A percentile compares a stretch with the other conserved stretches of the same genome.
Evolutionary conservation across 2,888 invertebrate species (phyloP).

Genomic region (Megastigmus dorsalis): DNA sequence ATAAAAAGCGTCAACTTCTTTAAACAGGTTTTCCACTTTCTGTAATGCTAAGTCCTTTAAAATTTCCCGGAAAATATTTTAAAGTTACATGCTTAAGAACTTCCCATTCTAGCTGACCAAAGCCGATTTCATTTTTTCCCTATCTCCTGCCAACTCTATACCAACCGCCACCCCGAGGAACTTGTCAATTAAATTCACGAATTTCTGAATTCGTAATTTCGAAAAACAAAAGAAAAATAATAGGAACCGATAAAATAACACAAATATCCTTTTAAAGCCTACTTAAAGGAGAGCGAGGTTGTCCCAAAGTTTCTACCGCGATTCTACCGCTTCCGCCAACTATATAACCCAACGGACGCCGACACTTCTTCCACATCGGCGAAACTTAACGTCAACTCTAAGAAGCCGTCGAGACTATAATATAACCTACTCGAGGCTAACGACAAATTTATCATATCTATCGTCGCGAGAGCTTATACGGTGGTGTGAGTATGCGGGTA

Average conservation of each 20-base stretch:
- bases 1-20: neutral
- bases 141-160: no score
- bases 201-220: no score
- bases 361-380: neutral
- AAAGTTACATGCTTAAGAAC: neutral
- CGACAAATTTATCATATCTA: constrained; percentile 11
- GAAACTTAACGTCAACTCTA: neutral
- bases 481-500: no score
- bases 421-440: no score
- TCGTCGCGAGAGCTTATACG: neutral
- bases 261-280: neutral
- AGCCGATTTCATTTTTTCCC: neutral
- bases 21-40: neutral
- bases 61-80: neutral
- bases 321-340: neutral
- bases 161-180: no score
- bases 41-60: neutral
- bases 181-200: no score
- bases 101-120: neutral
- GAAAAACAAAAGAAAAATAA: no score
- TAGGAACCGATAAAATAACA: no score
- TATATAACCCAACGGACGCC: no score
- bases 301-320: neutral
- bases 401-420: no score
- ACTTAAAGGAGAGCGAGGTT: neutral